Evolutionary conservation across 2,888 invertebrate genomes (phyloP).

Genomic region (Arctia plantaginis): DNA sequence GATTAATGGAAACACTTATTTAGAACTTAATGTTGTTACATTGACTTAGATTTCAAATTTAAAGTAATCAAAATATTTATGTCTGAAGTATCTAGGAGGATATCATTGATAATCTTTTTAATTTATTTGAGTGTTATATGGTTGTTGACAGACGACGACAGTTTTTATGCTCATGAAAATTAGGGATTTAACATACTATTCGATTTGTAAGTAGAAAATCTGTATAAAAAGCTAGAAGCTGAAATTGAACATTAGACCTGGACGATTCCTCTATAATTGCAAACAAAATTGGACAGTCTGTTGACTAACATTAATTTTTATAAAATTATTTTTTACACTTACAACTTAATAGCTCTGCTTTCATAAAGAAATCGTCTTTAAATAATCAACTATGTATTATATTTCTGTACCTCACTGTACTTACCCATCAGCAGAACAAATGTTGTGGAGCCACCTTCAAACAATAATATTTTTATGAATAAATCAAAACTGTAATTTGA

Average conservation of each 20-base stretch:
- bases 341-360: not conserved
- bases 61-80: not conserved
- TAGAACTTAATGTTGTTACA: slow-evolving; percentile 58
- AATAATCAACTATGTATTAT: not conserved
- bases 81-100: not conserved
- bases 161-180: too few species aligned
- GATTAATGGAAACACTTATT: slow-evolving; percentile 75
- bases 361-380: not conserved
- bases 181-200: too few species aligned
- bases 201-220: too few species aligned
- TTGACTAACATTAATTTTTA: too few species aligned
- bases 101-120: too few species aligned
- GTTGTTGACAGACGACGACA: too few species aligned
- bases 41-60: slow-evolving; percentile 35
- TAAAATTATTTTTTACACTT: not conserved
- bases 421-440: slow-evolving; percentile 13
- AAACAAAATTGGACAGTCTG: too few species aligned
- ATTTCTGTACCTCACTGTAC: slow-evolving; percentile 12
- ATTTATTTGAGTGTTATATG: too few species aligned
- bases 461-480: slow-evolving; percentile 47
- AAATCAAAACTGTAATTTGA: slow-evolving; percentile 52
- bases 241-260: not conserved
- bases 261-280: not conserved
- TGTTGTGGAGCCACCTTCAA: slow-evolving; percentile 28
- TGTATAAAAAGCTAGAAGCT: not conserved